Conservation (phyloP, 2,888 invertebrate species). For the Ophraella communa region DNA sequence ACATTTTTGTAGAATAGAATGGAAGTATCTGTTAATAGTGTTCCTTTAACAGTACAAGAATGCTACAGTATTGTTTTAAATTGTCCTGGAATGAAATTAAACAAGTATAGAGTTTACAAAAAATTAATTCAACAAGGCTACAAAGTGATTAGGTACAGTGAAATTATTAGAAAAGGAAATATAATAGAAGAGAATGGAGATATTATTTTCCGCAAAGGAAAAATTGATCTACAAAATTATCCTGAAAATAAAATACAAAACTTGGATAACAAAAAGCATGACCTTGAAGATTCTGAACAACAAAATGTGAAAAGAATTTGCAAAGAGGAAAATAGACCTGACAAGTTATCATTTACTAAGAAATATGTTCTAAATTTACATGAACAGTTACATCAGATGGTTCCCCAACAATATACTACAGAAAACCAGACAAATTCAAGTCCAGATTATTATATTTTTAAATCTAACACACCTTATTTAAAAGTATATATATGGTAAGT, state of each 20-base stretch:
- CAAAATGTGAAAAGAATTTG: slow-evolving; percentile 7
- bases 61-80: slow-evolving; percentile 65
- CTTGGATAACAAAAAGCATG: background rate
- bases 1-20: slow-evolving; percentile 66
- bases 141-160: slow-evolving; percentile 39
- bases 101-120: slow-evolving; percentile 50
- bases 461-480: slow-evolving; percentile 41
- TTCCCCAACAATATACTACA: slow-evolving; percentile 37
- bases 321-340: slow-evolving; percentile 9
- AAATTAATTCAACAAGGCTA: slow-evolving; percentile 49
- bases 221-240: slow-evolving; percentile 9
- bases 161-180: slow-evolving; percentile 21
- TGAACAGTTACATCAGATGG: slow-evolving; percentile 38
- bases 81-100: slow-evolving; percentile 33
- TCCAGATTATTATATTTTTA: slow-evolving; percentile 47
- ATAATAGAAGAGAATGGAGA: slow-evolving; percentile 1
- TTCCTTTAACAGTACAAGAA: slow-evolving; percentile 70
- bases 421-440: background rate
- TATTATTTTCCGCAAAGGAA: background rate
- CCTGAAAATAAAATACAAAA: background rate
- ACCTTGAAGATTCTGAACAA: background rate
- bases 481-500: slow-evolving; percentile 47
- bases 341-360: slow-evolving; percentile 7
- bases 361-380: slow-evolving; percentile 39
- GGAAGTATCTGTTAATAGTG: slow-evolving; percentile 64